Base-by-base conservation (phyloP, 1,140 invertebrate genomes). In the Varroa destructor region DNA sequence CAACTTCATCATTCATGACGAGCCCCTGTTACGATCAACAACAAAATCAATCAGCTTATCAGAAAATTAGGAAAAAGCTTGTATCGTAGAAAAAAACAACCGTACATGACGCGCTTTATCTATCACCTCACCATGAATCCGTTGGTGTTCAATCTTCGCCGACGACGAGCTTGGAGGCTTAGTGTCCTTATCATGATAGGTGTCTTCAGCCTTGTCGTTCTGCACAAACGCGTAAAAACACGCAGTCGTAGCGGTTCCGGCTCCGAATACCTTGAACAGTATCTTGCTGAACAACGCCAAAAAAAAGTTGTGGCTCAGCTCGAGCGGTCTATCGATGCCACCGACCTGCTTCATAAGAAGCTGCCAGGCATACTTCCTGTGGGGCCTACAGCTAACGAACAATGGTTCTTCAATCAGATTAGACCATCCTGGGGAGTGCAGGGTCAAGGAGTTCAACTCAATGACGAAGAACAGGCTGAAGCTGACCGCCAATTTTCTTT, bases 401-500 rank as follows among this genome's bases (percentile, higher is more conserved):
- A 43, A 14, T 46, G 10, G 37, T 67, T 67, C 8, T 67, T 75
- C 10, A 75, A 75, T 58, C 74, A 72, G 61, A 73, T 76, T 2
- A 73, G 74, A 46, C 74, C 77, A 80, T 86, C 85, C 36, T 82
- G 88, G 14, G 90, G 90, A 1, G 87, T 90, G 75, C 82, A 85
- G 74, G 91, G 90, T 1, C 80, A 76, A 71, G 81, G 85, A 1
- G 88, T 87, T 14, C 75, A 80, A 76, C 76, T 89, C 42, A 78
- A 77, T 37, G 79, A 81, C 61, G 77, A 80, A 56, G 85, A 88
- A 70, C 82, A 81, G 71, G 76, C 55, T 0, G 74, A 84, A 71
- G 88, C 87, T 71, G 84, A 90, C 74, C 81, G 85, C 74, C 77
- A 87, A 36, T 86, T 89, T 75, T 84, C 87, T 74, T 87, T 87